Conservation (phyloP, 1,140 invertebrate genomes). For the Littorina saxatilis region DNA sequence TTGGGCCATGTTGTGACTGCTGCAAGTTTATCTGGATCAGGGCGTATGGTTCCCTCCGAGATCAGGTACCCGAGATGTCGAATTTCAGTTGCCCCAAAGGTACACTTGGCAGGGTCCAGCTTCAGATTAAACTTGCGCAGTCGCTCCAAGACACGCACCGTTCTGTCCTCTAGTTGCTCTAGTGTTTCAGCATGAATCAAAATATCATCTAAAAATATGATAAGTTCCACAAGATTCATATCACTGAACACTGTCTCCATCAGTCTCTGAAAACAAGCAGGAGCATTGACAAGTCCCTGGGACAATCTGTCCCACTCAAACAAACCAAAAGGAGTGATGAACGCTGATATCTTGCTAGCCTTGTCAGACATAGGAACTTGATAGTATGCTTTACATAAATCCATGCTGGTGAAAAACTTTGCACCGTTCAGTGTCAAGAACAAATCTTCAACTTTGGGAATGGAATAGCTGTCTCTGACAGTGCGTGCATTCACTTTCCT, state of each 20-base stretch:
- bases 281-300: too few relatives aligned
- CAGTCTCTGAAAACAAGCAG: too few relatives aligned
- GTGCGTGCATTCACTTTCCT: too few relatives aligned
- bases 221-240: conserved; percentile 13
- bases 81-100: background rate
- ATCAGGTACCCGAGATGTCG: background rate
- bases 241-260: too few relatives aligned
- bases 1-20: background rate
- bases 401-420: background rate
- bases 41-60: too few relatives aligned
- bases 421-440: background rate
- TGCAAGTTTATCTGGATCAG: background rate
- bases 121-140: conserved; percentile 10
- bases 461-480: too few relatives aligned
- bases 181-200: background rate
- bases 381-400: conserved; percentile 3
- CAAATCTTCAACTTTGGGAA: too few relatives aligned
- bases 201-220: conserved; percentile 5
- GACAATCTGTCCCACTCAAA: too few relatives aligned
- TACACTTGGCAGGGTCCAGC: background rate
- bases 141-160: background rate
- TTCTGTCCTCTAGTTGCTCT: background rate
- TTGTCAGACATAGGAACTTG: conserved; percentile 2
- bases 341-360: background rate
- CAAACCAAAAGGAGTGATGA: too few relatives aligned